Conservation (phyloP, 2,113 vertebrate species). For the Leptosomus discolor region DNA sequence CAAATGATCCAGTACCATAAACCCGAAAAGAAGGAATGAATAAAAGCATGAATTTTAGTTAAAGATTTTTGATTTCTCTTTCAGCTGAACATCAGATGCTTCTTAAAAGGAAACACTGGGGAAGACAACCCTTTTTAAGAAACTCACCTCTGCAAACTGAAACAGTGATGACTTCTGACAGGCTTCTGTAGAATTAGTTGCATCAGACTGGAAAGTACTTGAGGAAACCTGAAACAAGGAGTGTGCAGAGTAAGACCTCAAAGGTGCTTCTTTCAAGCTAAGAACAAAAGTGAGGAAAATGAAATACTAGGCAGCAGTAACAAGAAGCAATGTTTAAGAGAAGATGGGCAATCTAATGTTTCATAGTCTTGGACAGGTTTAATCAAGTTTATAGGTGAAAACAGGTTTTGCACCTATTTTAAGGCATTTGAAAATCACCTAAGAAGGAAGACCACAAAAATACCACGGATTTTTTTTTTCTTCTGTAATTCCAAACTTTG, state of each 20-base stretch:
- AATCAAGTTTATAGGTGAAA: not conserved
- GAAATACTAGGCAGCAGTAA: not conserved
- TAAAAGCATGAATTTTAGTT: not conserved
- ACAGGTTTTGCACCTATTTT: not conserved
- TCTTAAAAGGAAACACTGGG: not conserved
- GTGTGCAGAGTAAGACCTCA: not conserved
- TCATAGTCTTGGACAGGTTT: not conserved
- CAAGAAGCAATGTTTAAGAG: not conserved
- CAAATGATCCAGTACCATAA: not conserved
- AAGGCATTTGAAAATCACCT: not conserved
- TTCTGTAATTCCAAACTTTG: not conserved
- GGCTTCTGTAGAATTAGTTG: constrained; percentile 76
- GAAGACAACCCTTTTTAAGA: not conserved
- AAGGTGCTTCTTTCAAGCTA: not conserved
- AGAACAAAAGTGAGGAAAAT: not conserved
- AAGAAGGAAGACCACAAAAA: not conserved
- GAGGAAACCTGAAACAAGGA: constrained; percentile 77
- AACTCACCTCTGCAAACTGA: constrained; percentile 85
- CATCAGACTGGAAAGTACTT: constrained; percentile 76
- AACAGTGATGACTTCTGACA: constrained; percentile 83
- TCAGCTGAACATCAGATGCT: not conserved
- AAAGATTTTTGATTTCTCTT: not conserved
- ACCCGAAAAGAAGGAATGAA: not conserved
- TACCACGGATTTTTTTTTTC: not conserved
- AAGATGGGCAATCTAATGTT: not conserved